Conservation (phyloP, 2,113 vertebrate species). For the Lepus americanus region DNA sequence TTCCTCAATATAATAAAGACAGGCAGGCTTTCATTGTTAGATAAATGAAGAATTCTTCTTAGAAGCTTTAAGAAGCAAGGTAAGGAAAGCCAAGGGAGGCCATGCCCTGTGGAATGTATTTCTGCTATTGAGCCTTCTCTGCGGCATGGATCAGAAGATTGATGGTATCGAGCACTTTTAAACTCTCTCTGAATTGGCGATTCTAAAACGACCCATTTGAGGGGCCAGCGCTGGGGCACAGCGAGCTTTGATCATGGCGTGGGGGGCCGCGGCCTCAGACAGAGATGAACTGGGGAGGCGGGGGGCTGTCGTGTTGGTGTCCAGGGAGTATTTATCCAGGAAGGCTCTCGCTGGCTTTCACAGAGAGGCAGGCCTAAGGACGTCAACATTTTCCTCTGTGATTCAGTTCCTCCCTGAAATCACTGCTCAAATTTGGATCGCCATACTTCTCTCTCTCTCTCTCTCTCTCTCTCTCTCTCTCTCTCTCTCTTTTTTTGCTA, state of each 20-base stretch:
- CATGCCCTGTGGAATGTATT: not conserved
- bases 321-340: not conserved
- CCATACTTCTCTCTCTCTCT: not conserved
- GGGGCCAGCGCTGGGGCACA: too few species aligned
- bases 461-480: too few species aligned
- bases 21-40: constrained; percentile 10
- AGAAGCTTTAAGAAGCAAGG: not conserved
- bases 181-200: too few species aligned
- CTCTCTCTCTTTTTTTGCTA: not conserved
- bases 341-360: not conserved
- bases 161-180: not conserved
- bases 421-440: not conserved
- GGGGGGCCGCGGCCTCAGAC: not conserved
- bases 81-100: not conserved
- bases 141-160: not conserved
- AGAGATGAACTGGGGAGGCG: not conserved
- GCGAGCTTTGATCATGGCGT: not conserved
- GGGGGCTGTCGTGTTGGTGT: not conserved
- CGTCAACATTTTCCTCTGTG: not conserved
- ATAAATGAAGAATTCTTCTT: constrained; percentile 14
- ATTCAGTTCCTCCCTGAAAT: not conserved
- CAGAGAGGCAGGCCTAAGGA: not conserved
- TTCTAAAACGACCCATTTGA: too few species aligned
- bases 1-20: not conserved
- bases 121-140: not conserved